Evolutionary conservation across 2,113 vertebrate genomes (phyloP), one percentile per base, ranked within the genome.

Genomic region (Pachypanchax playfairii): DNA sequence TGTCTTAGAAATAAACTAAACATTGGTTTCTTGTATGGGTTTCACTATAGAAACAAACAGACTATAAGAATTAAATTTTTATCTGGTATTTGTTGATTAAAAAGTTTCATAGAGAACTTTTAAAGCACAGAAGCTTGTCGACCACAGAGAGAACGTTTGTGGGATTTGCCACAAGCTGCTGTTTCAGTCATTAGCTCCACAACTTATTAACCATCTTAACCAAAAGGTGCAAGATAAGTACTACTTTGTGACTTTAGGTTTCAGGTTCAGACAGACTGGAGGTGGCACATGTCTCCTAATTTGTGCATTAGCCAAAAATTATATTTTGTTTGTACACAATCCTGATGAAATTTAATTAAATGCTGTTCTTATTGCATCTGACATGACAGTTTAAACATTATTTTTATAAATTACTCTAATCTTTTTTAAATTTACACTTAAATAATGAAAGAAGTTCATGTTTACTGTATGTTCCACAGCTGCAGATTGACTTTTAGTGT

Each of bases 121-220:
- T n/a, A 53, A 57, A 39, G 9, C 17, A 5, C 42, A 49, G 22
- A 14, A 62, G 25, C 64, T 9, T 18, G 46, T 53, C 42, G 17
- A 70, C 76, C 51, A 0, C 63, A 66, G 21, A 18, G 20, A 21
- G 46, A 46, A 47, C 17, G 66, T 67, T 70, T 47, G 21, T 46
- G 65, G 13, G 18, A 24, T 33, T 18, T 49, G 18, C n/a, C n/a
- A n/a, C n/a, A n/a, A n/a, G n/a, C n/a, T n/a, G n/a, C n/a, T 12
- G 51, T 20, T 39, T 24, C 57, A 54, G 47, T 7, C 4, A 28
- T 17, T 68, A 29, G 50, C 58, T 59, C 57, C 20, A 55, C 10
- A 25, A 17, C 21, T 3, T 47, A 29, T 42, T 56, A 65, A 56
- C 57, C 70, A 52, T 44, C 25, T 24, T 50, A 54, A 71, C 41